These are phyloP conservation scores for Rhynchonema sp. DNA, from an alignment of 2,888 invertebrate species.

Conservation along the genomic window DNA sequence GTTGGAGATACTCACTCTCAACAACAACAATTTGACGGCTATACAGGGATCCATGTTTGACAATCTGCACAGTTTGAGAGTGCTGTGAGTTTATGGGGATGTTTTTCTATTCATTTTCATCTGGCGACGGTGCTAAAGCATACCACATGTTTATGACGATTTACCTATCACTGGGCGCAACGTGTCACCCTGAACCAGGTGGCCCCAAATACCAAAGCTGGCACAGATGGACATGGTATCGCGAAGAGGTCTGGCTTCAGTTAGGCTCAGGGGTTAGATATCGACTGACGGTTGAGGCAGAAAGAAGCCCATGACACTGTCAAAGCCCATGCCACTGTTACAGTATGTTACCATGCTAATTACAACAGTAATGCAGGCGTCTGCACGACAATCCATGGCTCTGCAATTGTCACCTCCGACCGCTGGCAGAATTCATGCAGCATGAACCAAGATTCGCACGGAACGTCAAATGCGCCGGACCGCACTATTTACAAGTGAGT, in stretches of 20 bases:
- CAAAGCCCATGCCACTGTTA: no score
- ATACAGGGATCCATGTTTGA: background rate
- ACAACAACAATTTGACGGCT: background rate
- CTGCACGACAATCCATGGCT: background rate
- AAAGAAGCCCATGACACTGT: no score
- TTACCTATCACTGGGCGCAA: no score
- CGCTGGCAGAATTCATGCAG: background rate
- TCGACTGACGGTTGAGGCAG: no score
- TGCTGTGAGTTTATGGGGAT: background rate
- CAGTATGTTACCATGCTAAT: no score
- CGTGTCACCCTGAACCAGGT: no score
- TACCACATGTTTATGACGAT: no score
- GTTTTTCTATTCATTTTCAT: background rate
- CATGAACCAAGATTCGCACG: background rate
- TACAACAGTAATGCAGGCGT: background rate
- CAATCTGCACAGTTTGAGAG: background rate
- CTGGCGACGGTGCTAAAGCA: no score
- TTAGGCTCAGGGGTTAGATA: no score
- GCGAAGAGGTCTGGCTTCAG: no score
- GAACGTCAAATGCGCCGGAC: background rate
- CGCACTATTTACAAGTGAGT: background rate
- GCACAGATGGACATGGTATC: no score
- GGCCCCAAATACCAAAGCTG: no score
- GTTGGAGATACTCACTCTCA: background rate
- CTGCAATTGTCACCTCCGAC: background rate